Percentiles rank a stretch among this genome's conserved stretches.
These are phyloP conservation scores for Sceliomorpha sp. DNA, from an alignment of 2,888 invertebrate species.

Conservation along the genomic window DNA sequence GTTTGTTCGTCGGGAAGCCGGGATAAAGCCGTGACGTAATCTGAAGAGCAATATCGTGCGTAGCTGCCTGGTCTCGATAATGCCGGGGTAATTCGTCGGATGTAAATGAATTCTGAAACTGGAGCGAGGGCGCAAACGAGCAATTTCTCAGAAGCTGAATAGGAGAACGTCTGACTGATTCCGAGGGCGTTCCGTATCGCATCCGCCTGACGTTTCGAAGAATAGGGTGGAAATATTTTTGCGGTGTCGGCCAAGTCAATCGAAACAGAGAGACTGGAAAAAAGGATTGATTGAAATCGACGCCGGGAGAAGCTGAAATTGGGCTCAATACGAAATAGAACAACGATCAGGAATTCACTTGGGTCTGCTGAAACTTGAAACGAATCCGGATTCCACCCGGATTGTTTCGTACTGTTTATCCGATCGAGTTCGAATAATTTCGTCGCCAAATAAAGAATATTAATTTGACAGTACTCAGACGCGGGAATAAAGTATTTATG, in stretches of 20 bases:
- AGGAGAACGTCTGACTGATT: constrained; percentile 49
- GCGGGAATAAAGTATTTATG: too few relatives aligned
- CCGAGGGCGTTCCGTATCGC: constrained; percentile 36
- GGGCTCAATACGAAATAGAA: too few relatives aligned
- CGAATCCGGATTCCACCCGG: too few relatives aligned
- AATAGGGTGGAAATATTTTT: constrained; percentile 25
- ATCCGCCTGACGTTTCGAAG: constrained; percentile 17
- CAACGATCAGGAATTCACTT: too few relatives aligned
- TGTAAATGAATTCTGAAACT: constrained; percentile 66
- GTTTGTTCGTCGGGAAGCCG: constrained; percentile 30
- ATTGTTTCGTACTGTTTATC: too few relatives aligned
- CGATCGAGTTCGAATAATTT: too few relatives aligned
- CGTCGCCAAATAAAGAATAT: too few relatives aligned
- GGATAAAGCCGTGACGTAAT: constrained; percentile 50
- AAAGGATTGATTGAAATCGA: constrained; percentile 51
- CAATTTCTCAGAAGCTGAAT: constrained; percentile 61
- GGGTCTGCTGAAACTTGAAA: too few relatives aligned
- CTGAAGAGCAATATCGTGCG: constrained; percentile 57
- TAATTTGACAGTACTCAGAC: too few relatives aligned
- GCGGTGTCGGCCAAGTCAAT: constrained; percentile 31
- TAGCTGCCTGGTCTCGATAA: constrained; percentile 51
- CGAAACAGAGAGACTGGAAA: not conserved
- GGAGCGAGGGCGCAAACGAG: constrained; percentile 49
- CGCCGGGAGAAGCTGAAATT: constrained; percentile 13
- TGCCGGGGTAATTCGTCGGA: constrained; percentile 61